Conservation (phyloP, 2,113 vertebrate species). For the Cromileptes altivelis region DNA sequence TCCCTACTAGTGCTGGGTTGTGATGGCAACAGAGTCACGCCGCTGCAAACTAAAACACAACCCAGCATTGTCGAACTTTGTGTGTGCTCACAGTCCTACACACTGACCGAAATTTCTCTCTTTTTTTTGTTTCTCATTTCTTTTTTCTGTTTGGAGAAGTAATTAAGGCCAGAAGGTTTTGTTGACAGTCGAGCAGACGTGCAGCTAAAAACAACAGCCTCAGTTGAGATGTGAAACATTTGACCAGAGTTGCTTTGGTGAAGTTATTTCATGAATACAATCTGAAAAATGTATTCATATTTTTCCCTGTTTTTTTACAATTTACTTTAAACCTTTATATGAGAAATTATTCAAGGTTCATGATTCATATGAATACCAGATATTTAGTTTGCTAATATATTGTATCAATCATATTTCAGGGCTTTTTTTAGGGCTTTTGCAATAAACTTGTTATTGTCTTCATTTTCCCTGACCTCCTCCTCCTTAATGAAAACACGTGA, state of each 20-base stretch:
- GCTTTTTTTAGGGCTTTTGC: not conserved
- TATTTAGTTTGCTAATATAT: not conserved
- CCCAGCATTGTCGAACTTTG: constrained; percentile 1
- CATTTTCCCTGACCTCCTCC: not conserved
- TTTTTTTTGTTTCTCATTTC: not conserved
- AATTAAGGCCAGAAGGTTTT: constrained; percentile 26
- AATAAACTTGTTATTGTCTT: not conserved
- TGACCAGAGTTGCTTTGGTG: not conserved
- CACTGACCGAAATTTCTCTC: constrained; percentile 23
- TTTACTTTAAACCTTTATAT: not conserved
- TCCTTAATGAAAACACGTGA: not conserved
- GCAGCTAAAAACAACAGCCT: constrained; percentile 5
- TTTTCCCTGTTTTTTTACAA: not conserved
- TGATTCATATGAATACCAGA: not conserved
- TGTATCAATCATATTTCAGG: not conserved
- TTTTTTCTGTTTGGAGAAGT: constrained; percentile 27
- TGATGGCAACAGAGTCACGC: constrained; percentile 48
- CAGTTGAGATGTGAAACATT: not conserved
- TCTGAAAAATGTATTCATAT: not conserved
- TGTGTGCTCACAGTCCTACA: constrained; percentile 15
- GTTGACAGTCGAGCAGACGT: not conserved
- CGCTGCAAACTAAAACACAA: constrained; percentile 12
- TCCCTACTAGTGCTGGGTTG: constrained; percentile 12
- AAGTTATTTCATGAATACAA: not conserved
- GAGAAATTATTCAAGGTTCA: not conserved